These are phyloP conservation scores for Scolopax bukidnonensis DNA, from an alignment of 2,797 vertebrate genomes.

Conservation along the genomic window DNA sequence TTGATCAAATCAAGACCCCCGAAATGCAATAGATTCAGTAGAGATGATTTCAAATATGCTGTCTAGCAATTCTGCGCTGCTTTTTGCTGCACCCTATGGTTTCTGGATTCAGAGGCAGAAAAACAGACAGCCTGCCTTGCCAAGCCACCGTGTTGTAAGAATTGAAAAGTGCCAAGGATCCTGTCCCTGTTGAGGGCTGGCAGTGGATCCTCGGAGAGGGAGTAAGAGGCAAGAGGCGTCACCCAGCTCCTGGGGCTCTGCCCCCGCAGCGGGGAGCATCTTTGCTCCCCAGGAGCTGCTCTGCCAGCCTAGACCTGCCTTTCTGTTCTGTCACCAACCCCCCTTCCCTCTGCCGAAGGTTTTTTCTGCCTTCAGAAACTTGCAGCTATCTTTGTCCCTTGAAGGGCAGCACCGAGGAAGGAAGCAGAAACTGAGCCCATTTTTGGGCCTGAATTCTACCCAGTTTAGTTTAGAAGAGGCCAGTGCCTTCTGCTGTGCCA, in stretches of 20 bases:
- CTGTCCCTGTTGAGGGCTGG: not conserved
- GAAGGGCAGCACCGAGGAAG: not conserved
- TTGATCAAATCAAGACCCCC: not conserved
- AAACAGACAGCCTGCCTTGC: not conserved
- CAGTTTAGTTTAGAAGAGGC: not conserved
- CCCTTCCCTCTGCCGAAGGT: accelerated
- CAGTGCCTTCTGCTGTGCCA: not conserved
- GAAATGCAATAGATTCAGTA: not conserved
- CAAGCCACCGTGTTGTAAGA: accelerated
- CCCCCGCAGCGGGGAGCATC: accelerated
- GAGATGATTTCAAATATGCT: not conserved
- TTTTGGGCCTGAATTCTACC: not conserved
- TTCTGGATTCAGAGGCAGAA: not conserved
- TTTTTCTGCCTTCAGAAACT: not conserved
- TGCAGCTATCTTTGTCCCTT: not conserved
- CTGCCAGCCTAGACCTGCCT: no score
- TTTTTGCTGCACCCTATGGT: not conserved
- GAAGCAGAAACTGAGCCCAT: not conserved
- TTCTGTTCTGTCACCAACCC: not conserved
- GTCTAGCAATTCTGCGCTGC: not conserved
- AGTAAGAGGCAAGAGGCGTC: accelerated
- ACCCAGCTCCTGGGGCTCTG: not conserved
- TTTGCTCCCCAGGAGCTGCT: not conserved
- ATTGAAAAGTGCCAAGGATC: not conserved
- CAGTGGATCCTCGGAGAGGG: accelerated